These are phyloP conservation scores for Ericerus pela DNA, from an alignment of 1,140 invertebrate genomes.

Conservation along the genomic window DNA sequence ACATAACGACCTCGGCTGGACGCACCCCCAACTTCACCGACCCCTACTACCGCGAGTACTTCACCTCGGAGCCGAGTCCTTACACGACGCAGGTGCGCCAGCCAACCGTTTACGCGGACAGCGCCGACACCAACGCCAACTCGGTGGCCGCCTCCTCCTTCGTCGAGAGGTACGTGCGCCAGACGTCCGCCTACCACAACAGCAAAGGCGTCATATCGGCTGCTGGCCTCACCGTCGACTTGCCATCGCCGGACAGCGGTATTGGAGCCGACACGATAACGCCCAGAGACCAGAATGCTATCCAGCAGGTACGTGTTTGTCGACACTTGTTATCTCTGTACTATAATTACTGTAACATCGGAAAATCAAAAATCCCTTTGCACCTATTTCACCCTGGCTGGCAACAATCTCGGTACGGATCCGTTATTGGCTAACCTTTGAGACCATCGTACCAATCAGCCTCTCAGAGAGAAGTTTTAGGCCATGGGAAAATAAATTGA, in stretches of 20 bases:
- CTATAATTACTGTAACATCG: no score
- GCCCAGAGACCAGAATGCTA: conserved; percentile 67
- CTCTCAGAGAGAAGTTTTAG: no score
- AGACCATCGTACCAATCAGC: no score
- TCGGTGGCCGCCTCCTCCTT: conserved; percentile 34
- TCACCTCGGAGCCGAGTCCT: conserved; percentile 34
- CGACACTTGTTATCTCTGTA: no score
- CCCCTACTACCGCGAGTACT: conserved; percentile 37
- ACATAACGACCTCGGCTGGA: conserved; percentile 26
- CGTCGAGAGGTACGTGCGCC: conserved; percentile 41
- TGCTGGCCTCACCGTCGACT: conserved; percentile 69
- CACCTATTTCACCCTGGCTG: no score
- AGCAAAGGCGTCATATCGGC: conserved; percentile 37
- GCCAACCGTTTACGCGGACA: conserved; percentile 33
- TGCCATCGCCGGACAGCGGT: conserved; percentile 80
- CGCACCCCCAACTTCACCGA: conserved; percentile 29
- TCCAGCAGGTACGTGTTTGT: conserved; percentile 68
- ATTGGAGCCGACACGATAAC: conserved; percentile 82
- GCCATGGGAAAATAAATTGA: no score
- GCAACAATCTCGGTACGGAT: no score
- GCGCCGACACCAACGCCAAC: conserved; percentile 28
- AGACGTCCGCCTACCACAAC: conserved; percentile 34
- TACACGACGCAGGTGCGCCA: conserved; percentile 39
- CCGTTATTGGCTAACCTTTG: no score
- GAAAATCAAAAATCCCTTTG: no score